phyloP scores from a whole-genome alignment of 1,140 invertebrate genomes.

The Heliothis virescens region DNA sequence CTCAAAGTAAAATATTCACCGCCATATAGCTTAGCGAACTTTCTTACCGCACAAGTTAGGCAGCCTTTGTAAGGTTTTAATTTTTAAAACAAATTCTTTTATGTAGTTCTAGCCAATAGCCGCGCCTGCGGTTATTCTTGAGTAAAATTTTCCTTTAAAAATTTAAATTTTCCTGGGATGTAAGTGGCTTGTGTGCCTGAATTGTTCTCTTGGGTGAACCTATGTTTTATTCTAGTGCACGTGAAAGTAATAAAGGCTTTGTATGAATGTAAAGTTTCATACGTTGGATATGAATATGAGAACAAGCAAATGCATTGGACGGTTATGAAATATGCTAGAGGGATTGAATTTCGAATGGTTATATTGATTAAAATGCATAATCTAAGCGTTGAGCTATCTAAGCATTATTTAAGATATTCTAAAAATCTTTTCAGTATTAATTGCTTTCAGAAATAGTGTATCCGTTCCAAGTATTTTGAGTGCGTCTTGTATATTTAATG shows the following conservation, averaged over 20 bases:
- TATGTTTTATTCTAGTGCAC: constrained; percentile 17
- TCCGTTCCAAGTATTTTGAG: background rate
- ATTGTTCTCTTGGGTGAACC: constrained; percentile 20
- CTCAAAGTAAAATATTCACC: constrained; percentile 59
- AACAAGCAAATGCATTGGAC: too few relatives aligned
- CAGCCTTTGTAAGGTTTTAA: constrained; percentile 54
- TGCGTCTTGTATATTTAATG: constrained; percentile 4
- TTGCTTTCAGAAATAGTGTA: constrained; percentile 13
- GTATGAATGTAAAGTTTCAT: background rate
- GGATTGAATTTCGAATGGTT: background rate
- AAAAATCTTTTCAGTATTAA: background rate
- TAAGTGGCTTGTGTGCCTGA: background rate
- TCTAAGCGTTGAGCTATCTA: too few relatives aligned
- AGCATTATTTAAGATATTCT: background rate
- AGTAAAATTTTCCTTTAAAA: constrained; percentile 19
- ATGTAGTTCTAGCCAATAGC: constrained; percentile 13
- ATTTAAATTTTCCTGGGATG: constrained; percentile 13
- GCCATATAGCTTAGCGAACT: constrained; percentile 49
- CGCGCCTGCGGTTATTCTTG: constrained; percentile 23
- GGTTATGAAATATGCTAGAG: too few relatives aligned
- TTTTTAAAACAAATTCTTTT: constrained; percentile 47
- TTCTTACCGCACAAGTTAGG: constrained; percentile 56
- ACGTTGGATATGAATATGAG: background rate
- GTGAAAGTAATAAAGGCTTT: background rate
- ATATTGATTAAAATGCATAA: background rate